Conservation (phyloP, 2,113 vertebrate species). For the zebrafish (Danio rerio) region DNA sequence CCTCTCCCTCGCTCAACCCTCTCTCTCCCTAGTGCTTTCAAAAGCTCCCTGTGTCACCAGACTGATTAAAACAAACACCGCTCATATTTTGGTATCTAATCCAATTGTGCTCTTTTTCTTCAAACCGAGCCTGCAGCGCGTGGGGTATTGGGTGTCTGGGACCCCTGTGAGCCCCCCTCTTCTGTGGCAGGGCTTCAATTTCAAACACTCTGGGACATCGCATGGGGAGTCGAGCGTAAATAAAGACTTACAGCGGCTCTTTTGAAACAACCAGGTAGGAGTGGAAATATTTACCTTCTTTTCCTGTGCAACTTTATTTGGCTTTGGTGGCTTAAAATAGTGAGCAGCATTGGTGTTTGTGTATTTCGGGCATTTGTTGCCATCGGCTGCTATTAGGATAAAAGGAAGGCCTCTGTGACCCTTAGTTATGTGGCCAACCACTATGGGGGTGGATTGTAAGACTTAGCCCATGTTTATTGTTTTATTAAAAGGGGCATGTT, state of each 20-base stretch:
- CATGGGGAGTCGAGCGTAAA: constrained; percentile 73
- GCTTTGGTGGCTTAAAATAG: constrained; percentile 4
- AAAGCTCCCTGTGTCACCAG: constrained; percentile 85
- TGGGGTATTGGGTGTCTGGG: constrained; percentile 82
- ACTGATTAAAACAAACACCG: constrained; percentile 93
- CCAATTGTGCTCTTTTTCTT: constrained; percentile 83
- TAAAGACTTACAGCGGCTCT: constrained; percentile 67
- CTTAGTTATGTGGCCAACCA: constrained; percentile 44
- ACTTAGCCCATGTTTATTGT: constrained; percentile 76
- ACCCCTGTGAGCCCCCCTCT: constrained; percentile 64
- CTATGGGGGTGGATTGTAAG: constrained; percentile 61
- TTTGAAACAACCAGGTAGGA: constrained; percentile 55
- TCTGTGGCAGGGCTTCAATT: constrained; percentile 72
- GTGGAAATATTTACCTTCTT: constrained; percentile 34
- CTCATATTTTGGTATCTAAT: constrained; percentile 91
- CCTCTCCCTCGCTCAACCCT: constrained; percentile 67
- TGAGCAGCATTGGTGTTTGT: constrained; percentile 17
- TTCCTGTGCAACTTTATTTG: constrained; percentile 3
- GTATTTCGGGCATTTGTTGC: constrained; percentile 5
- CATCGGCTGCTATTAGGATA: constrained; percentile 48
- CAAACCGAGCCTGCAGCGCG: constrained; percentile 76
- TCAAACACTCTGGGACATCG: constrained; percentile 75
- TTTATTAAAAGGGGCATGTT: constrained; percentile 77
- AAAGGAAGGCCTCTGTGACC: constrained; percentile 56
- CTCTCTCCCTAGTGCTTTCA: constrained; percentile 74